These are phyloP conservation scores for Listrodromus nycthemerus DNA, from an alignment of 2,888 invertebrate genomes.

Conservation along the genomic window DNA sequence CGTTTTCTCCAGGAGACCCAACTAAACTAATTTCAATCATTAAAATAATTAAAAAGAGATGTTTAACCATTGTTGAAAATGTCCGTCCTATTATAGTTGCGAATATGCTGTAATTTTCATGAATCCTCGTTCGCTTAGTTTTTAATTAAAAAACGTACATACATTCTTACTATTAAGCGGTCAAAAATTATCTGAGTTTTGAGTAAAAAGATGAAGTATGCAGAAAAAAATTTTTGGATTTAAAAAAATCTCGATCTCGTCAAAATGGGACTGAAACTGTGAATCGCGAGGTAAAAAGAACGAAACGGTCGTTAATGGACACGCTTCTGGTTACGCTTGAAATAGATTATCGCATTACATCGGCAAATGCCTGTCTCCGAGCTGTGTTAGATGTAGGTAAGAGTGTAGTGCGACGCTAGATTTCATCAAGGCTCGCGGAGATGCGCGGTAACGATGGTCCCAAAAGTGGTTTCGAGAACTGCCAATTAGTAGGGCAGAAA, in stretches of 20 bases:
- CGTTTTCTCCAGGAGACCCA: no score
- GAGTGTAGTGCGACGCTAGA: slow-evolving; percentile 27
- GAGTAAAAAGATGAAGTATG: not conserved
- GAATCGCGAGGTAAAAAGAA: slow-evolving; percentile 31
- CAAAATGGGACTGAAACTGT: not conserved
- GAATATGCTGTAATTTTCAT: no score
- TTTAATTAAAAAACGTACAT: no score
- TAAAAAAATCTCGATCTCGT: not conserved
- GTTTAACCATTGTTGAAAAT: no score
- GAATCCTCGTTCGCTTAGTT: no score
- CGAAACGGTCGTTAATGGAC: slow-evolving; percentile 51
- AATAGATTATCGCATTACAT: slow-evolving; percentile 35
- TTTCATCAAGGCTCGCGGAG: slow-evolving; percentile 25
- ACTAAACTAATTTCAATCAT: no score
- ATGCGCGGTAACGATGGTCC: slow-evolving; percentile 58
- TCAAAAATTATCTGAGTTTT: not conserved
- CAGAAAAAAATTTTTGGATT: not conserved
- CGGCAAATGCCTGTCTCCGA: not conserved
- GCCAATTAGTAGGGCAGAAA: slow-evolving; percentile 68
- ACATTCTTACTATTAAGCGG: no score
- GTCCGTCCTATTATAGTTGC: no score
- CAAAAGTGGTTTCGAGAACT: slow-evolving; percentile 65
- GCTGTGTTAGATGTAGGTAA: not conserved
- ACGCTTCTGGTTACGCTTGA: slow-evolving; percentile 23
- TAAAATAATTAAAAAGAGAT: no score